Base-by-base conservation (phyloP, 2,888 invertebrate species). In the Branchellion lobata region DNA sequence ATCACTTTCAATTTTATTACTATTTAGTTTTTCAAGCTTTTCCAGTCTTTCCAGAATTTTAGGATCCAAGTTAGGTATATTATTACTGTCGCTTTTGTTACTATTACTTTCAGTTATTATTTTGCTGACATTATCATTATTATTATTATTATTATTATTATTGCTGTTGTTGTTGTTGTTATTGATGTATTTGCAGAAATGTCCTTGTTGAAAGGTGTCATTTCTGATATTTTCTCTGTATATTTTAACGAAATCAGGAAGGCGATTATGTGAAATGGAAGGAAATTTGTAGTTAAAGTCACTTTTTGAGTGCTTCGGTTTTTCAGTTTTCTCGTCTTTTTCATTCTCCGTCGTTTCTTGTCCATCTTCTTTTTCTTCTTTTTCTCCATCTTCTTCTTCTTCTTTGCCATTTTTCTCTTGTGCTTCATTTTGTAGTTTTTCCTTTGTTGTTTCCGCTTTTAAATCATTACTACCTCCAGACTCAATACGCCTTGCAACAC, bases 171-270 rank as follows among this genome's bases (percentile, higher is more conserved):
- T 57, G 21, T 57, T 24, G 24, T 57, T 57, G 21, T 57, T 57
- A n/a, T 57, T 57, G n/a, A 57, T 24, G 21, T 24, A n/a, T 57
- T 57, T 57, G 24, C 21, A 57, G 24, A 57, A 57, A 57, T 57
- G 21, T 14, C n/a, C 21, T 18, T n/a, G 21, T 57, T 5, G 21
- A n/a, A 3, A 5, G 3, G 61, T 57, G 24, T 57, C 61, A n/a
- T n/a, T 57, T n/a, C 24, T 18, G 61, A 57, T 5, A n/a, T n/a
- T n/a, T 5, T 57, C 3, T 3, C 5, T 5, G 24, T 18, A 57
- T 5, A 57, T 57, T n/a, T 57, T 18, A n/a, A 57, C 61, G 61
- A 57, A 57, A n/a, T 57, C n/a, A 18, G 61, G 61, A 18, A 57
- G 61, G 5, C 24, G 61, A n/a, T 57, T n/a, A n/a, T 18, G 8